Evolutionary conservation across 2,113 vertebrate species (phyloP).

Genomic region (Notarius quadriscutis): DNA sequence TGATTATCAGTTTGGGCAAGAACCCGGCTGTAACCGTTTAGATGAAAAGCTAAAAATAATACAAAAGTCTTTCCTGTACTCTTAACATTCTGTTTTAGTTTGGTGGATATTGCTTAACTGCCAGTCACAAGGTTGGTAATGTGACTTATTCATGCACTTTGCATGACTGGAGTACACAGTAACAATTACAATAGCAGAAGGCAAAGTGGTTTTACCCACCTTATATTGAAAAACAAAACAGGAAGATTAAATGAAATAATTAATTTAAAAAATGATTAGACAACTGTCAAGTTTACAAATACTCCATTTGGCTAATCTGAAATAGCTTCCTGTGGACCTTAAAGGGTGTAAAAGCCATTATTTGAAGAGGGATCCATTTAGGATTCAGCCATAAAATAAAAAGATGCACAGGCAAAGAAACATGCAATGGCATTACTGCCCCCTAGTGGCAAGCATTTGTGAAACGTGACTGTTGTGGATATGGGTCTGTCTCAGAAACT

Average conservation of each 20-base stretch:
- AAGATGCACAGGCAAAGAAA: background rate
- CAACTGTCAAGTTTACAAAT: background rate
- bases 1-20: no score
- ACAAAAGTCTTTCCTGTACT: background rate
- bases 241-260: background rate
- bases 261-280: background rate
- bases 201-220: background rate
- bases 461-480: background rate
- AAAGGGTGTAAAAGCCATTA: background rate
- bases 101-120: background rate
- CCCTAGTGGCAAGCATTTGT: conserved; percentile 30
- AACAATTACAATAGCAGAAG: background rate
- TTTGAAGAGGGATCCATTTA: background rate
- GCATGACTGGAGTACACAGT: background rate
- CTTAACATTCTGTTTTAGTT: background rate
- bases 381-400: background rate
- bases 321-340: background rate
- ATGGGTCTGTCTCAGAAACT: no score
- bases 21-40: background rate
- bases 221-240: background rate
- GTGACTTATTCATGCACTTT: background rate
- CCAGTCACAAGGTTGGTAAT: background rate
- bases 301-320: background rate
- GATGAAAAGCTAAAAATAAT: background rate
- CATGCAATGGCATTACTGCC: background rate